Conservation (phyloP, 2,888 invertebrate genomes). For the Tridacna crocea region DNA sequence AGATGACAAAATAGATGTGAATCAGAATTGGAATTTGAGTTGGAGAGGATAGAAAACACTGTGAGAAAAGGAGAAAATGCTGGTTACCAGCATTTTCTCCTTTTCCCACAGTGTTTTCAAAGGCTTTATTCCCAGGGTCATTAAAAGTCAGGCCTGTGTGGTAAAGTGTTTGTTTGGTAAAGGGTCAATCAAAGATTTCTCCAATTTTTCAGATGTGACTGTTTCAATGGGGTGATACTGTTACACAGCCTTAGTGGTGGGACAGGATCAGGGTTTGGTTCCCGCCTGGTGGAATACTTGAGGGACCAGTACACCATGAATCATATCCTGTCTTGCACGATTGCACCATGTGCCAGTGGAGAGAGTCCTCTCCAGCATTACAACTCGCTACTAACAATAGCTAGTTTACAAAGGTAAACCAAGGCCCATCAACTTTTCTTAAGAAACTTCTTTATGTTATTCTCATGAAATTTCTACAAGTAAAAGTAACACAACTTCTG, state of each 20-base stretch:
- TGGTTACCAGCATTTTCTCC: neutral
- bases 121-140: too few relatives aligned
- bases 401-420: constrained; percentile 77
- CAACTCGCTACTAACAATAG: constrained; percentile 79
- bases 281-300: constrained; percentile 77
- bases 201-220: constrained; percentile 75
- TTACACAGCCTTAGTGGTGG: constrained; percentile 83
- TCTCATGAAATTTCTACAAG: too few relatives aligned
- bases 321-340: constrained; percentile 79
- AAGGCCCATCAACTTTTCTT: too few relatives aligned
- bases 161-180: too few relatives aligned
- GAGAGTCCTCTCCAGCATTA: constrained; percentile 83
- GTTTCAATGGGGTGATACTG: constrained; percentile 77
- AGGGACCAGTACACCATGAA: constrained; percentile 78
- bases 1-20: too few relatives aligned
- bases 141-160: too few relatives aligned
- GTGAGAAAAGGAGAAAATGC: too few relatives aligned
- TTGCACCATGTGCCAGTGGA: constrained; percentile 80
- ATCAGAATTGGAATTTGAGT: too few relatives aligned
- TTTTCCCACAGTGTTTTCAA: neutral
- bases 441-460: too few relatives aligned
- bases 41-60: too few relatives aligned
- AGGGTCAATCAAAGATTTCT: too few relatives aligned
- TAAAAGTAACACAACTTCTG: too few relatives aligned
- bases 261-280: constrained; percentile 83